These are phyloP conservation scores for Catocala sponsa DNA, from an alignment of 2,888 invertebrate species.

Conservation along the genomic window DNA sequence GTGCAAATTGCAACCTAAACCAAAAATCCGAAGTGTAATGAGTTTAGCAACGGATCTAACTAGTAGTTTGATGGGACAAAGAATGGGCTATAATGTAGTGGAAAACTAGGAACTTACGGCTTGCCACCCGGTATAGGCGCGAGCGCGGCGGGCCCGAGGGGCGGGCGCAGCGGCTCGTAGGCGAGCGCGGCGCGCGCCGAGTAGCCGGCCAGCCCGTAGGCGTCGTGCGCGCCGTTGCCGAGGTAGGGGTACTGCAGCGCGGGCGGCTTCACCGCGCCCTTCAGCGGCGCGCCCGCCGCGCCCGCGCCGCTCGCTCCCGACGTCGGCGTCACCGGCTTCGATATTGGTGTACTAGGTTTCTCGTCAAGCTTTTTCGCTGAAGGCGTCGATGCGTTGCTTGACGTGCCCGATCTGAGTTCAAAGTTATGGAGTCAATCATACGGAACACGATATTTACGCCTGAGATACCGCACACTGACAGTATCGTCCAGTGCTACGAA, in stretches of 20 bases:
- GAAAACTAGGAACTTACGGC: constrained; percentile 90
- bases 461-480: background rate
- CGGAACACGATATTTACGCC: background rate
- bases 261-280: constrained; percentile 88
- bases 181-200: constrained; percentile 84
- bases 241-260: constrained; percentile 90
- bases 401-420: constrained; percentile 92
- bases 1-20: too few relatives aligned
- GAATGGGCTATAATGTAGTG: too few relatives aligned
- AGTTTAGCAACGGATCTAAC: too few relatives aligned
- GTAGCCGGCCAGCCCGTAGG: constrained; percentile 84
- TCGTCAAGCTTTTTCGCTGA: constrained; percentile 96
- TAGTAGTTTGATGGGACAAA: too few relatives aligned
- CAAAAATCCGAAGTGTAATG: too few relatives aligned
- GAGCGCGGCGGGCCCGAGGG: constrained; percentile 87
- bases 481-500: background rate
- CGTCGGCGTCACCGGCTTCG: constrained; percentile 96
- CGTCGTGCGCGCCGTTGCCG: constrained; percentile 83
- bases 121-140: constrained; percentile 94
- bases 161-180: constrained; percentile 83
- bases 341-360: constrained; percentile 96
- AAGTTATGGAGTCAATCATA: constrained; percentile 31
- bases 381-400: constrained; percentile 96
- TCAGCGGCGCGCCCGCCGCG: constrained; percentile 86
- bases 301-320: constrained; percentile 89